phyloP scores from a whole-genome alignment of 2,797 vertebrate species.

The Lacerta viridis region DNA sequence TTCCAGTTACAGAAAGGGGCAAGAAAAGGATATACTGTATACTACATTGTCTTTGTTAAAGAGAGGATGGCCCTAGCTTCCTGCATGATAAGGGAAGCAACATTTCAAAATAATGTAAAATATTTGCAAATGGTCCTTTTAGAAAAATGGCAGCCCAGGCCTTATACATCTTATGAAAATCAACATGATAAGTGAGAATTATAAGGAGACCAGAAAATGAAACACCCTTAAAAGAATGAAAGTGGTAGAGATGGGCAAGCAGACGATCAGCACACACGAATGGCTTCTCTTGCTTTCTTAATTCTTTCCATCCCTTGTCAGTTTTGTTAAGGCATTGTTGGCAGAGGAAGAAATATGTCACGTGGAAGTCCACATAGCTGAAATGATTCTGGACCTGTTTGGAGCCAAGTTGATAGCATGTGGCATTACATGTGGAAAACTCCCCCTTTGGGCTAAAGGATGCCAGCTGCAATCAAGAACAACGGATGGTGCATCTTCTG shows the following conservation, averaged over 20 bases:
- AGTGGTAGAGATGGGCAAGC: neutral
- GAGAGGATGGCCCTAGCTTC: neutral
- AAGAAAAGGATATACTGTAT: neutral
- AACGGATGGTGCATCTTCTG: neutral
- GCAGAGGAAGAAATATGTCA: constrained; percentile 6
- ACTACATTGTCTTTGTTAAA: neutral
- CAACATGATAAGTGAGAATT: neutral
- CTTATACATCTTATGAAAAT: neutral
- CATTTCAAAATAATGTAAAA: neutral
- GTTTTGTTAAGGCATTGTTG: constrained; percentile 25
- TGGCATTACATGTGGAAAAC: neutral
- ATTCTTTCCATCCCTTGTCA: constrained; percentile 3
- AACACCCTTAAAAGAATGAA: neutral
- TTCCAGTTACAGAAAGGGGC: neutral
- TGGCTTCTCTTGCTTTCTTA: neutral
- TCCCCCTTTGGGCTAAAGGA: neutral
- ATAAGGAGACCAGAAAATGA: neutral
- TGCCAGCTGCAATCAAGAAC: neutral
- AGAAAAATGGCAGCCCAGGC: neutral
- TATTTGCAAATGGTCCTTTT: neutral
- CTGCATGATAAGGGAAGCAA: neutral
- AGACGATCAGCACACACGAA: neutral
- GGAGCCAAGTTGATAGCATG: neutral
- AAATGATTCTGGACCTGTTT: constrained; percentile 7
- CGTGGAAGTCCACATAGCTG: constrained; percentile 5